Percentiles rank a stretch among this genome's conserved stretches.
Conservation (phyloP, 2,113 vertebrate genomes). For the Casuarius casuarius region DNA sequence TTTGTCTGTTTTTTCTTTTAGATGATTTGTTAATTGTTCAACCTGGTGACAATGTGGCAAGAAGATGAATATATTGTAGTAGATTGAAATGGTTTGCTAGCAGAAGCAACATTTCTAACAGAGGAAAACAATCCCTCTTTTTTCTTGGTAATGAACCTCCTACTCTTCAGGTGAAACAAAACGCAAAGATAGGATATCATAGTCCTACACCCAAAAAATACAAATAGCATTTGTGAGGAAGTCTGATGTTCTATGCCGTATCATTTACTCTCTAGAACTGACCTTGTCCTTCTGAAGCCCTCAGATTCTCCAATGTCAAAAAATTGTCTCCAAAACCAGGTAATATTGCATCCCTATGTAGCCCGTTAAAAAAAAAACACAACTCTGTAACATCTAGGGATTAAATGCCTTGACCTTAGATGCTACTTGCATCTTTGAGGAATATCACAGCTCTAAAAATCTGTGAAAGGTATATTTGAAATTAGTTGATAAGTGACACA, state of each 20-base stretch:
- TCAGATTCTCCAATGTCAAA: neutral
- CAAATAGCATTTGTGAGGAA: neutral
- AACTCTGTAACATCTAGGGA: neutral
- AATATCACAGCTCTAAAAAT: neutral
- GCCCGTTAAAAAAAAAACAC: neutral
- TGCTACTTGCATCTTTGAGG: neutral
- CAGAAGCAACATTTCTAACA: neutral
- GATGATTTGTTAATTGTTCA: conserved; percentile 87
- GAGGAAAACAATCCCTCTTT: neutral
- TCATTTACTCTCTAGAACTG: neutral
- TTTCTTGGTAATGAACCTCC: neutral
- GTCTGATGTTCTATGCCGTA: neutral
- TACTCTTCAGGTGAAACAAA: neutral
- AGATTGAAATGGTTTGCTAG: neutral
- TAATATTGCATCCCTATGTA: neutral
- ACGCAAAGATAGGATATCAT: neutral
- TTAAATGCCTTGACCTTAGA: neutral
- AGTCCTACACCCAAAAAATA: conserved; percentile 5
- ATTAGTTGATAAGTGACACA: neutral
- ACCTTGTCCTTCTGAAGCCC: neutral
- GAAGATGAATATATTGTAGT: neutral
- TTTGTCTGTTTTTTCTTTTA: conserved; percentile 95
- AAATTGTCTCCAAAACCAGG: neutral
- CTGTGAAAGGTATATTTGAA: neutral
- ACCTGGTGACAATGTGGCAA: conserved; percentile 78